Evolutionary conservation across 92 coral and sea anemone species (phyloP).

Genomic region (Bergia puertoricense): DNA sequence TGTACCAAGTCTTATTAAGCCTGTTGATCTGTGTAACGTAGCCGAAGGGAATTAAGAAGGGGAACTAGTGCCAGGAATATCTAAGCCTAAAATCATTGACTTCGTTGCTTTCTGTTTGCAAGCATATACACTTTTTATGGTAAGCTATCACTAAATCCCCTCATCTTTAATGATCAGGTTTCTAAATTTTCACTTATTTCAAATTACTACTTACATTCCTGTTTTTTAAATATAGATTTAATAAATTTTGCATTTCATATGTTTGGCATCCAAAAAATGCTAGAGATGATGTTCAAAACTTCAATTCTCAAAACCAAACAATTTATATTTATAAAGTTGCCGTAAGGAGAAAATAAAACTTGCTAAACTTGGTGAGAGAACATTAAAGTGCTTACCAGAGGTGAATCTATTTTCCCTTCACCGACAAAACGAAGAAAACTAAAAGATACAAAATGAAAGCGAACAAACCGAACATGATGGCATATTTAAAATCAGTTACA

Average conservation of each 20-base stretch:
- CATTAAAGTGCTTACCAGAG: neutral
- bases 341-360: neutral
- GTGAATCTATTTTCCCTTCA: neutral
- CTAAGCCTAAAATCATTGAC: too few species aligned
- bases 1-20: too few species aligned
- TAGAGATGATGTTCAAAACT: neutral
- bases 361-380: neutral
- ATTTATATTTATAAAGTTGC: neutral
- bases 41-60: too few species aligned
- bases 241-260: too few species aligned
- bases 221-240: too few species aligned
- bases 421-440: neutral
- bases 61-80: too few species aligned
- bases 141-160: too few species aligned
- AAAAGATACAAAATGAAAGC: conserved; percentile 27
- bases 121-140: too few species aligned
- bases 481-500: neutral
- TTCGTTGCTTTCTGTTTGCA: too few species aligned
- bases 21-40: too few species aligned
- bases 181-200: neutral
- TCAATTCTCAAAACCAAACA: neutral
- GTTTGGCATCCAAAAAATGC: neutral
- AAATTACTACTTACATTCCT: too few species aligned
- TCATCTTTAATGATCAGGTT: neutral
- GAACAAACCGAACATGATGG: conserved; percentile 16